Conservation (phyloP, 2,113 vertebrate genomes). For the Rhynchopsitta pachyrhyncha region DNA sequence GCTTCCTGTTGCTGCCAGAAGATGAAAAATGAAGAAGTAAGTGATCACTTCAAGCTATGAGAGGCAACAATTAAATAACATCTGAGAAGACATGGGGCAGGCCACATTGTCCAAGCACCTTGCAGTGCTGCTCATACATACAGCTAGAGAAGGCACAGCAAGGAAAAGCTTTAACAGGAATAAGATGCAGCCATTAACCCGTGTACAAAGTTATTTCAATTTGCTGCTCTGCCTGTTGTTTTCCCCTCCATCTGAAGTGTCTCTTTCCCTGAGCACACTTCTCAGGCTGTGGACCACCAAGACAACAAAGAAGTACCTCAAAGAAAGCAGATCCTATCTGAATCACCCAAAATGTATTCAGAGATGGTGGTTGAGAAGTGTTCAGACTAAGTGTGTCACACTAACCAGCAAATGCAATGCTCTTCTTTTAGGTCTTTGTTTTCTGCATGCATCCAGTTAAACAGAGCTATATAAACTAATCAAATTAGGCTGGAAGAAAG, state of each 20-base stretch:
- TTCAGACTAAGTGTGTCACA: not conserved
- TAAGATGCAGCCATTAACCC: not conserved
- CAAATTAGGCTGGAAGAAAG: conserved; percentile 2
- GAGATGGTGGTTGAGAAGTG: not conserved
- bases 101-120: not conserved
- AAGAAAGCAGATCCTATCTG: not conserved
- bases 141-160: not conserved
- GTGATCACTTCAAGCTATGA: not conserved
- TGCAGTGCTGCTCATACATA: not conserved
- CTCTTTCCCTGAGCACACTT: not conserved
- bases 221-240: not conserved
- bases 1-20: not conserved
- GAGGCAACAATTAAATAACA: not conserved
- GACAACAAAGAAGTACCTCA: not conserved
- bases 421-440: not conserved
- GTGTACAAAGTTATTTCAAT: rapidly evolving
- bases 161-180: not conserved
- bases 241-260: not conserved
- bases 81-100: not conserved
- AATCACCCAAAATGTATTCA: not conserved
- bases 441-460: not conserved
- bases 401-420: not conserved
- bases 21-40: not conserved
- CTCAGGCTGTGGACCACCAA: not conserved
- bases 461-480: not conserved